Evolutionary conservation across 2,797 vertebrate species (phyloP), one percentile per base, ranked within the genome.

Genomic region (Chrysocyon brachyurus): DNA sequence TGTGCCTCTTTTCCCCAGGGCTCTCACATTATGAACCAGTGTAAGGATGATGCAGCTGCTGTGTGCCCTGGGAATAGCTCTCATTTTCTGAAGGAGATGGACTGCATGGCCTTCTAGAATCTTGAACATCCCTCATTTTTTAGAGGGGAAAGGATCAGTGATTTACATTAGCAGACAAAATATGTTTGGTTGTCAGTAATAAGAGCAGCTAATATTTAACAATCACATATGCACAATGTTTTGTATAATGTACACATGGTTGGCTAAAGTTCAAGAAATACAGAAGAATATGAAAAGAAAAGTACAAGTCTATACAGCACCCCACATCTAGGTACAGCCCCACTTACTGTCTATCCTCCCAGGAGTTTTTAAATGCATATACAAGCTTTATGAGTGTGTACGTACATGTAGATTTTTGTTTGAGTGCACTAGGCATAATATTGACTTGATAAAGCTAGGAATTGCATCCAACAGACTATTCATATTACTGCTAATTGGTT

Each of bases 261-360:
- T 93, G 59, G 12, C 28, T 77, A 31, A 93, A 86, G 21, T 86
- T 88, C 28, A 90, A 59, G 79, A 73, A 86, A 75, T 40, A 89
- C 5, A 70, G 49, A 83, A 46, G 19, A n/a, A 24, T 31, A 9
- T 56, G 72, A 78, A n/a, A 54, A 78, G 72, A 64, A 72, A 57
- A 82, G n/a, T 68, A 21, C 26, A 54, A 56, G 52, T 75, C 19
- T 40, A 36, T 33, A 28, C 1, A 75, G 57, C 28, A 59, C 21
- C 52, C 15, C 68, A 40, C 81, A 61, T 75, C 82, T 82, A 40
- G n/a, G 46, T 64, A 11, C 73, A 28, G 52, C 36, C 46, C 79
- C 36, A 57, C 56, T 72, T 89, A 7, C 33, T 63, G 63, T 73
- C 3, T 95, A 33, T 77, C 66, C 8, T 81, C 14, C 26, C 33